Evolutionary conservation across 92 coral and sea anemone genomes (phyloP).

Genomic region (Zoanthus solanderi): DNA sequence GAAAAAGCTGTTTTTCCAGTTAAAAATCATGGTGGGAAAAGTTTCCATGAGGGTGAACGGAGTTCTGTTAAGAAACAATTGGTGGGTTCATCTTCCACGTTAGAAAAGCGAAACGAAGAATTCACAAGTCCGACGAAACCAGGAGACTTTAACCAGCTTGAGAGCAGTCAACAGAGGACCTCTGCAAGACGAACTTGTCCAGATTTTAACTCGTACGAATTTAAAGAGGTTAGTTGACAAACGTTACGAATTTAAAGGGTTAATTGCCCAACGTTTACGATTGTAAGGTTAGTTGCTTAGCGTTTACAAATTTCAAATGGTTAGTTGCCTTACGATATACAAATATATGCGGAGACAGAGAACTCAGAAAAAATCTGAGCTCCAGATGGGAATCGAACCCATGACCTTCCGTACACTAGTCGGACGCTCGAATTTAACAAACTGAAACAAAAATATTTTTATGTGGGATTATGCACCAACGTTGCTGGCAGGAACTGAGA

Average conservation of each 20-base stretch:
- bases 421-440: too few species aligned
- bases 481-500: too few species aligned
- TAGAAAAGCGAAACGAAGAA: not conserved
- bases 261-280: too few species aligned
- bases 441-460: too few species aligned
- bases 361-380: too few species aligned
- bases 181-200: slow-evolving; percentile 10
- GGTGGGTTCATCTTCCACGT: not conserved
- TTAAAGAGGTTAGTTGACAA: slow-evolving; percentile 57
- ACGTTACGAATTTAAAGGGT: not conserved
- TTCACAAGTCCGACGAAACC: not conserved
- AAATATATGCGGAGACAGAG: too few species aligned
- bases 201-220: slow-evolving; percentile 66
- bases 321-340: too few species aligned
- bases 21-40: not conserved
- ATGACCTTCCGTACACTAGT: too few species aligned
- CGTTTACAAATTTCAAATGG: too few species aligned
- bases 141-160: not conserved
- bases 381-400: too few species aligned
- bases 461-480: too few species aligned
- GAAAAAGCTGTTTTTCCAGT: not conserved
- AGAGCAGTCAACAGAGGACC: slow-evolving; percentile 26
- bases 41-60: not conserved
- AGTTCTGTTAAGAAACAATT: not conserved
- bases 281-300: too few species aligned